These are phyloP conservation scores for Heliconius congener DNA, from an alignment of 1,140 invertebrate genomes.

Conservation along the genomic window DNA sequence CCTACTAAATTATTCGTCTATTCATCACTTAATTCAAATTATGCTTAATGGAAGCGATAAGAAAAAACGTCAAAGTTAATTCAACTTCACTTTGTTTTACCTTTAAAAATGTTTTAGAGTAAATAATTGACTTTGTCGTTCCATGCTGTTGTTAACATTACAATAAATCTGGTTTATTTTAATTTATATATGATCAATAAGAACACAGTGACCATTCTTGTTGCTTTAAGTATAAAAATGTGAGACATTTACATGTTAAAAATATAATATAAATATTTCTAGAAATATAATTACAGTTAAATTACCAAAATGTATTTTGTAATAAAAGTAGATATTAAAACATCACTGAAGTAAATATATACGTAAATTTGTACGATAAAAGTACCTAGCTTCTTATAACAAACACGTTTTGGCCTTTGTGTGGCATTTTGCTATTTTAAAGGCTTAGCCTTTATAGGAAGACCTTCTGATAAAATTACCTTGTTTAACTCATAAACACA, in stretches of 20 bases:
- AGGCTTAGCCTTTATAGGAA: neutral
- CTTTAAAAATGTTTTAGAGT: conserved; percentile 6
- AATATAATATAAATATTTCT: too few relatives aligned
- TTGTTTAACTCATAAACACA: neutral
- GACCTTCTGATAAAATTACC: neutral
- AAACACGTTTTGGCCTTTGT: neutral
- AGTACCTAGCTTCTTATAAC: neutral
- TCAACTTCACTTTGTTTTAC: conserved; percentile 1
- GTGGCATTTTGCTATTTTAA: conserved; percentile 1
- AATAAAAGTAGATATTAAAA: too few relatives aligned
- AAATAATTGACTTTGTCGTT: neutral
- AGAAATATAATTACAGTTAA: too few relatives aligned
- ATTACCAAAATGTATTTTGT: too few relatives aligned
- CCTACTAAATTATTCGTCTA: conserved; percentile 16
- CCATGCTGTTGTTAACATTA: neutral
- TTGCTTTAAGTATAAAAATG: too few relatives aligned
- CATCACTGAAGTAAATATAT: neutral
- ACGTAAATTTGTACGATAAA: neutral
- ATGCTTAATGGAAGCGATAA: conserved; percentile 20
- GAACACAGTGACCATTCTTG: neutral
- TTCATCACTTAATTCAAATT: conserved; percentile 25
- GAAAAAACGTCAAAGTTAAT: conserved; percentile 12
- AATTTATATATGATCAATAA: neutral
- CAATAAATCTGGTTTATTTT: neutral
- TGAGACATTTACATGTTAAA: too few relatives aligned